Conservation (phyloP, 2,113 vertebrate species). For the Labeo rohita region DNA sequence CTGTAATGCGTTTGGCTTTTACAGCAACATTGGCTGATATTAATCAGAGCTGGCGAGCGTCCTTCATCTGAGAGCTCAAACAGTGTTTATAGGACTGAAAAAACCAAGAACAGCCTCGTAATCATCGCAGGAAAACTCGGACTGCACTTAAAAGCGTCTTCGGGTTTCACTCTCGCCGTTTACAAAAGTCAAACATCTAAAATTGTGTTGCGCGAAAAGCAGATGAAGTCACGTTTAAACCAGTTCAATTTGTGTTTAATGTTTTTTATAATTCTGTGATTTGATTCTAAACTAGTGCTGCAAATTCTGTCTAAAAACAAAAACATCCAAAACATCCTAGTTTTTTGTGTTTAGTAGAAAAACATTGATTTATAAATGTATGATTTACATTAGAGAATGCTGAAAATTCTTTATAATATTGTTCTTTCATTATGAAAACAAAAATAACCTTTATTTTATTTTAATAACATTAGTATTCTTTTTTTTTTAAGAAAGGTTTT, state of each 20-base stretch:
- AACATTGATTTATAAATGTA: too few species aligned
- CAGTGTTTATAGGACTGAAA: conserved; percentile 12
- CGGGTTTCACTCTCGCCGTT: background rate
- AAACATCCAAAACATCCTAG: background rate
- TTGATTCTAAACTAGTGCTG: background rate
- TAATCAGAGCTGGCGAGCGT: conserved; percentile 63
- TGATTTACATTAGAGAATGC: too few species aligned
- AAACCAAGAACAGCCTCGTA: background rate
- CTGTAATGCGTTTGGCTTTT: conserved; percentile 68
- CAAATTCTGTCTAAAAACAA: background rate
- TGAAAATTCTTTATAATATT: background rate
- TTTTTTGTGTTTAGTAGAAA: too few species aligned
- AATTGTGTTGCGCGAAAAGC: background rate
- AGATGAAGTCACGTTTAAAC: background rate
- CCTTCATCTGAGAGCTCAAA: conserved; percentile 48
- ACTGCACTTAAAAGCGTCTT: background rate
- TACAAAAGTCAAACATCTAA: background rate
- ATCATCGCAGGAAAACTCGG: background rate
- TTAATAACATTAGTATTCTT: too few species aligned
- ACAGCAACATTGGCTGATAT: conserved; percentile 64
- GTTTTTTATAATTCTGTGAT: background rate
- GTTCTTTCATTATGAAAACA: too few species aligned
- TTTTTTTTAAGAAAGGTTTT: background rate
- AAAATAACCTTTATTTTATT: too few species aligned
- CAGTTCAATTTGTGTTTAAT: background rate